Conservation (phyloP, 2,888 invertebrate genomes). For the Calameuta idolon region DNA sequence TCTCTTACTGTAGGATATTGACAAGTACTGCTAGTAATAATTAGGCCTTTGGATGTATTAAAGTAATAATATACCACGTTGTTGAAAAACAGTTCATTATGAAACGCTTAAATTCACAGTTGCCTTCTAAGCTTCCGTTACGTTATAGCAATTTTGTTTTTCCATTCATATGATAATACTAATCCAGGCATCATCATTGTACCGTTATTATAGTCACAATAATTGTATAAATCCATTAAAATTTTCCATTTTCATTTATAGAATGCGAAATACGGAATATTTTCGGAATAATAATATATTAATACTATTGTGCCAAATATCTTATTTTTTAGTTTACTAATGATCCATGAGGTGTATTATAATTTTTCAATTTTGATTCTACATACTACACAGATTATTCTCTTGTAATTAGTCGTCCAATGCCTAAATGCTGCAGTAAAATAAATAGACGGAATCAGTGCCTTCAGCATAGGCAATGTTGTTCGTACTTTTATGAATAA, state of each 20-base stretch:
- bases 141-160: neutral
- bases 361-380: neutral
- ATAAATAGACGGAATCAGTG: no score
- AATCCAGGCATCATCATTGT: neutral
- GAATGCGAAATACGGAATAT: neutral
- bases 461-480: neutral
- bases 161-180: neutral
- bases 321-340: neutral
- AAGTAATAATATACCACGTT: neutral
- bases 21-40: neutral
- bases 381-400: neutral
- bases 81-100: neutral
- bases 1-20: neutral
- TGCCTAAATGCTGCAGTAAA: no score
- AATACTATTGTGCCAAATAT: neutral
- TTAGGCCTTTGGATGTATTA: neutral
- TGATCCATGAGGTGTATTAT: neutral
- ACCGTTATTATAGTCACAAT: neutral
- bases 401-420: neutral
- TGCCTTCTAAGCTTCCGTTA: neutral
- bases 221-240: no score
- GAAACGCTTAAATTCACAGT: neutral
- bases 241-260: neutral
- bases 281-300: neutral
- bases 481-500: neutral